Evolutionary conservation across 2,797 vertebrate species (phyloP).

Genomic region (Sebastes melanostomus): DNA sequence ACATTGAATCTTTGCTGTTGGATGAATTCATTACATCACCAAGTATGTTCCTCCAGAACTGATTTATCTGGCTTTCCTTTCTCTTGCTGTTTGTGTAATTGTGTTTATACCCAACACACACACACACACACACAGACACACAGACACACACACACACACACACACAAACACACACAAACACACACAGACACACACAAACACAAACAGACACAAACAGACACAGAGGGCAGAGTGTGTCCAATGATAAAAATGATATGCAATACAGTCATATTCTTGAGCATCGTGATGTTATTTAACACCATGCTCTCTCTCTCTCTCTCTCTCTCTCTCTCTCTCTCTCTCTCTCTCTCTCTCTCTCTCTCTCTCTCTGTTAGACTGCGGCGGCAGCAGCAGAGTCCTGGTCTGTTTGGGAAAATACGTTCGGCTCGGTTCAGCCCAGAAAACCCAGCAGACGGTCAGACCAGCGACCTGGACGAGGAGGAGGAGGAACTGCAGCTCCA

Average conservation of each 20-base stretch:
- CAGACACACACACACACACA: too few relatives aligned
- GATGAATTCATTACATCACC: neutral
- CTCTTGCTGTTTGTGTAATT: neutral
- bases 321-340: too few relatives aligned
- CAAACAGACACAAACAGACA: too few relatives aligned
- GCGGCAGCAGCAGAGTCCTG: slow-evolving; percentile 91
- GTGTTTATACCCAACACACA: neutral
- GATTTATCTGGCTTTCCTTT: neutral
- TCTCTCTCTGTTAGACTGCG: slow-evolving; percentile 82
- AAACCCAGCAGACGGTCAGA: slow-evolving; percentile 80
- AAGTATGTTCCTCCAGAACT: neutral
- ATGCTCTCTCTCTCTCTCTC: too few relatives aligned
- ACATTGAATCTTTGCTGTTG: neutral
- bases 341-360: too few relatives aligned
- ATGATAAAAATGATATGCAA: too few relatives aligned
- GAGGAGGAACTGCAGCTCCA: slow-evolving; percentile 92
- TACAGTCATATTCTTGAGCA: too few relatives aligned
- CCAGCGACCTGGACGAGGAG: slow-evolving; percentile 91
- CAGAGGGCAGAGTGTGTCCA: too few relatives aligned
- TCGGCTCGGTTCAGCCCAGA: slow-evolving; percentile 86
- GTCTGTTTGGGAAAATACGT: slow-evolving; percentile 91
- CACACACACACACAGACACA: too few relatives aligned
- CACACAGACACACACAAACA: too few relatives aligned
- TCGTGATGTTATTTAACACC: too few relatives aligned
- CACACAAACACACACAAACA: too few relatives aligned